These are phyloP conservation scores for Alectura lathami DNA, from an alignment of 2,113 vertebrate genomes.

Conservation along the genomic window DNA sequence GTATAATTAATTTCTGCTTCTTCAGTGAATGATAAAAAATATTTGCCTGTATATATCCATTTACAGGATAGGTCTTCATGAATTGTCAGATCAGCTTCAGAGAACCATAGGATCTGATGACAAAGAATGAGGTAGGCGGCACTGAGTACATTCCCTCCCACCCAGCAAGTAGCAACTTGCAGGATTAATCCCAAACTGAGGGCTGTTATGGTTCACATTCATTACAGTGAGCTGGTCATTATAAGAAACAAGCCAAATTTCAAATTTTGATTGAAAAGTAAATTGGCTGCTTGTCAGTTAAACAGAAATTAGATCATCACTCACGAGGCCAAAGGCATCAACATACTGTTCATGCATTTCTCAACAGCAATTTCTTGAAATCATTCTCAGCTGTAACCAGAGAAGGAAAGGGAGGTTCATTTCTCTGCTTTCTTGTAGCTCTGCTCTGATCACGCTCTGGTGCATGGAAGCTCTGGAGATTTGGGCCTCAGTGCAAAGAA, in stretches of 20 bases:
- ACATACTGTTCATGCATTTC: constrained; percentile 53
- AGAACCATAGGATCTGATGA: neutral
- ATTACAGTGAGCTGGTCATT: neutral
- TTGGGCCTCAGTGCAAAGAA: neutral
- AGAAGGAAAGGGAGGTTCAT: constrained; percentile 33
- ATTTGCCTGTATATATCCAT: neutral
- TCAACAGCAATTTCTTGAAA: constrained; percentile 64
- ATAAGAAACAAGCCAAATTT: constrained; percentile 2
- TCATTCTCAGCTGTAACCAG: constrained; percentile 61
- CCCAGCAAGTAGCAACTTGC: neutral
- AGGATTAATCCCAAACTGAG: neutral
- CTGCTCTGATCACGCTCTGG: fast-evolving
- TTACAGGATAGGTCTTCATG: neutral
- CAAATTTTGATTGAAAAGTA: constrained; percentile 44
- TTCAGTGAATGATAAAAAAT: neutral
- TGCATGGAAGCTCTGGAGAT: neutral
- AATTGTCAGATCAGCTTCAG: neutral
- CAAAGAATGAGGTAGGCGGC: neutral
- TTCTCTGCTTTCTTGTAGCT: neutral
- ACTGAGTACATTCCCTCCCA: neutral
- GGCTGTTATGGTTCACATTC: neutral
- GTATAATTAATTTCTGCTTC: neutral
- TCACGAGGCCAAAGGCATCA: constrained; percentile 54
- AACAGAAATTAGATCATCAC: constrained; percentile 70
- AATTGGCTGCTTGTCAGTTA: constrained; percentile 70